Conservation (phyloP, 2,888 invertebrate genomes). For the Zaprionus bogoriensis region DNA sequence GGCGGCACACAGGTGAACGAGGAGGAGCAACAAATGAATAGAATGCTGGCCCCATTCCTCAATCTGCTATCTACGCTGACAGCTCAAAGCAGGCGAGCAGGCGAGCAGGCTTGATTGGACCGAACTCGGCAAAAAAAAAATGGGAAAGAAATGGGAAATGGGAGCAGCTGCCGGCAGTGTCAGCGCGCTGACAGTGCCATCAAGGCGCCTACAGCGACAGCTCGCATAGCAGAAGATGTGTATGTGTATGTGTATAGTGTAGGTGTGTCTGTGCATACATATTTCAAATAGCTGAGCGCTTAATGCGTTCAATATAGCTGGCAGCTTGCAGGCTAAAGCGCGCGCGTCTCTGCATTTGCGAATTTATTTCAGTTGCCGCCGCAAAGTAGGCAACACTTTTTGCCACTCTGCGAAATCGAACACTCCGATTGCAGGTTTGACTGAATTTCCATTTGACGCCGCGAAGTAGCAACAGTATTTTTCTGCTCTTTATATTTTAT, state of each 20-base stretch:
- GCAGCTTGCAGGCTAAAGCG: too few relatives aligned
- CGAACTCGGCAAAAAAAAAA: background rate
- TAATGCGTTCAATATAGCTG: background rate
- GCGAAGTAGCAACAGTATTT: too few relatives aligned
- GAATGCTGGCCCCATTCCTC: background rate
- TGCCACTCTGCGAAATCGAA: too few relatives aligned
- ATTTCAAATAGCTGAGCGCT: background rate
- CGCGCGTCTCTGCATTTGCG: too few relatives aligned
- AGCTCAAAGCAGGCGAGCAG: conserved; percentile 31
- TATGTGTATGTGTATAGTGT: too few relatives aligned
- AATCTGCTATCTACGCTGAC: conserved; percentile 18
- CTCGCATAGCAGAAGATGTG: background rate
- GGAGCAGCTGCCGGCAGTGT: conserved; percentile 27
- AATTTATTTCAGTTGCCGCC: background rate
- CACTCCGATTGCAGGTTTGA: too few relatives aligned
- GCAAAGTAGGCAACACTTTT: background rate
- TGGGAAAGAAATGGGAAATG: background rate
- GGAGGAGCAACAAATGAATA: conserved; percentile 20
- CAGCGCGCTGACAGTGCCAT: conserved; percentile 34
- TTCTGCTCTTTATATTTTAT: too few relatives aligned
- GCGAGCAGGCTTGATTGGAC: conserved; percentile 14
- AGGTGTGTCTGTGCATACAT: too few relatives aligned
- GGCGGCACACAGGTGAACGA: conserved; percentile 23
- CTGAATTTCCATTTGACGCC: too few relatives aligned
- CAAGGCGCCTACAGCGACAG: background rate